Evolutionary conservation across 2,113 vertebrate genomes (phyloP).

Genomic region (zebrafish (Danio rerio)): DNA sequence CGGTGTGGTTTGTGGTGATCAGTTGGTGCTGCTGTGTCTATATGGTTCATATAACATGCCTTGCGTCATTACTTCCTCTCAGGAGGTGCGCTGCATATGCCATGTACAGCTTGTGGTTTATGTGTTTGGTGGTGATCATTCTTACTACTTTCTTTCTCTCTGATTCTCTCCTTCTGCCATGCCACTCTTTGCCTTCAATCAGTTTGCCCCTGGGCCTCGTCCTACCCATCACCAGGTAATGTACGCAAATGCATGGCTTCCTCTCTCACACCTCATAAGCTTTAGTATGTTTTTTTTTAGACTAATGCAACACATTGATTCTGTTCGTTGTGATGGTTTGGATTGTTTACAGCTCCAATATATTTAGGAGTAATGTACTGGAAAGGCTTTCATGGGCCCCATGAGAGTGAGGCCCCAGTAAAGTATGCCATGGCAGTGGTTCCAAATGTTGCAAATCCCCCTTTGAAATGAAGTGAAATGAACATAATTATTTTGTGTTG

Average conservation of each 20-base stretch:
- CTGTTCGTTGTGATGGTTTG: neutral
- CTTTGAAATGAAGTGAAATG: too few relatives aligned
- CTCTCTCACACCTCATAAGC: constrained; percentile 1
- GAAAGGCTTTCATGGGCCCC: too few relatives aligned
- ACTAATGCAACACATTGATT: neutral
- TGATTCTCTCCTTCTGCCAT: constrained; percentile 29
- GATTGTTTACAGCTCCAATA: neutral
- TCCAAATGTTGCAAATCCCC: too few relatives aligned
- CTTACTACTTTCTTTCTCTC: constrained; percentile 32
- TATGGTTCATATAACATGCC: neutral
- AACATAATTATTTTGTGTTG: too few relatives aligned
- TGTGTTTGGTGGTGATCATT: constrained; percentile 34
- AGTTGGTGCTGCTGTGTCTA: neutral
- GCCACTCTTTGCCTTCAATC: constrained; percentile 22
- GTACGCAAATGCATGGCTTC: constrained; percentile 14
- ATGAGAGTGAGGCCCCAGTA: too few relatives aligned
- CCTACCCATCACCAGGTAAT: constrained; percentile 66
- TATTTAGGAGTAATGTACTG: neutral
- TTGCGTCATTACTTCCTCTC: constrained; percentile 10
- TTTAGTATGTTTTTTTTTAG: neutral
- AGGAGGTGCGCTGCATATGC: constrained; percentile 6
- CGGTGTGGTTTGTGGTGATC: neutral
- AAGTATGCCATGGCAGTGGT: too few relatives aligned
- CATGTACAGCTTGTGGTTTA: constrained; percentile 35
- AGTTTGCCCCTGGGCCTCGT: constrained; percentile 64